A percentile compares a stretch with the other conserved stretches of the same genome.
Evolutionary conservation across 2,888 invertebrate species (phyloP).

Genomic region (Notodonta dromedarius): DNA sequence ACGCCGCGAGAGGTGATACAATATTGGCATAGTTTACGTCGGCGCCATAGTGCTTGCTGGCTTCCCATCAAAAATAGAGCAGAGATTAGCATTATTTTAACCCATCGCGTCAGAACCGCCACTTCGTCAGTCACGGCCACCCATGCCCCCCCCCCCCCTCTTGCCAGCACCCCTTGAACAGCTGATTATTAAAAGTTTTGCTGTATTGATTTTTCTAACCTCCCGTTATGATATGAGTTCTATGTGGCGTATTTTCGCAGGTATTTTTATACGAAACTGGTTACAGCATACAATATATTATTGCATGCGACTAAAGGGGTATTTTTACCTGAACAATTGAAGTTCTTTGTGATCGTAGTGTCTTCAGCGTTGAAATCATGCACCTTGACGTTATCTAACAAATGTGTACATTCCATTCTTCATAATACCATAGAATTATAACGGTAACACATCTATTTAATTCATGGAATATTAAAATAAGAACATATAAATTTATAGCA

Average conservation of each 20-base stretch:
- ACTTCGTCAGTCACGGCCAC: conserved; percentile 74
- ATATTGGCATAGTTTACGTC: conserved; percentile 13
- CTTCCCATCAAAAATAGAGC: conserved; percentile 42
- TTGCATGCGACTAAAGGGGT: conserved; percentile 42
- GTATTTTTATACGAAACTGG: conserved; percentile 19
- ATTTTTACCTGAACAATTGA: conserved; percentile 86
- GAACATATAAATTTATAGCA: conserved; percentile 41
- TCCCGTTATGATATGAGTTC: conserved; percentile 49
- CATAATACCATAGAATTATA: conserved; percentile 58
- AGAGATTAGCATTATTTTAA: conserved; percentile 45
- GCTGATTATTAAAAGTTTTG: conserved; percentile 78
- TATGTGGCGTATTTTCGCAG: conserved; percentile 37
- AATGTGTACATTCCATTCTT: conserved; percentile 89
- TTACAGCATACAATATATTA: conserved; percentile 36
- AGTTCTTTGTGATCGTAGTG: conserved; percentile 85
- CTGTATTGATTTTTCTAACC: conserved; percentile 83
- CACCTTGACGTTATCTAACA: conserved; percentile 86
- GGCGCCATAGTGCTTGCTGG: conserved; percentile 19
- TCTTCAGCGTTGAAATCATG: conserved; percentile 78
- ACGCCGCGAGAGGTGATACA: too few relatives aligned
- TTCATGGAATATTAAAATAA: conserved; percentile 56
- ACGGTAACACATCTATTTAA: conserved; percentile 50
- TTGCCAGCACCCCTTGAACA: conserved; percentile 69
- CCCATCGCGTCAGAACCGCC: conserved; percentile 59
- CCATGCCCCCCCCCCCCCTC: conserved; percentile 63